Conservation (phyloP, 2,888 invertebrate species). For the Pammene fasciana region DNA sequence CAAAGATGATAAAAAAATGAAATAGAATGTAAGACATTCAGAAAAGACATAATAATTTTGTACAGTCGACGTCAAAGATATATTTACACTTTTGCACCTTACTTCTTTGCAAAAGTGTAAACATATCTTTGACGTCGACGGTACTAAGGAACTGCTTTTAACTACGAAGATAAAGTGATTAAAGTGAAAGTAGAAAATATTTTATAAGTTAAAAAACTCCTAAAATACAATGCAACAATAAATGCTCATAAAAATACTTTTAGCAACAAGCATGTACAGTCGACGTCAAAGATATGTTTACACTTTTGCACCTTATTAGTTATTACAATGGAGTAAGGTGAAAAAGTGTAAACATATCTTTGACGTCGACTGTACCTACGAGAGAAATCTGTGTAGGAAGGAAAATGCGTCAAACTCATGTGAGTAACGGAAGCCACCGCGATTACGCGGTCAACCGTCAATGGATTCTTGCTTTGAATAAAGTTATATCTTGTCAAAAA, state of each 20-base stretch:
- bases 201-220: conserved; percentile 54
- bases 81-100: too few species aligned
- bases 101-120: too few species aligned
- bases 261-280: conserved; percentile 53
- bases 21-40: too few species aligned
- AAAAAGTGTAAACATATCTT: too few species aligned
- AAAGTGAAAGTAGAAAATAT: conserved; percentile 46
- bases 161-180: conserved; percentile 41
- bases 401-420: conserved; percentile 55
- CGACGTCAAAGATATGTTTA: too few species aligned
- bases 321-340: too few species aligned
- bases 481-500: conserved; percentile 6
- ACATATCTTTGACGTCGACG: too few species aligned
- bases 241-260: conserved; percentile 54
- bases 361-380: too few species aligned
- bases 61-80: too few species aligned
- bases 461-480: conserved; percentile 3
- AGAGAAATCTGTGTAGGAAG: conserved; percentile 51
- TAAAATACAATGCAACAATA: conserved; percentile 53
- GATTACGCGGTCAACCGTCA: conserved; percentile 23
- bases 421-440: conserved; percentile 34
- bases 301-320: too few species aligned
- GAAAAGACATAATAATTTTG: too few species aligned
- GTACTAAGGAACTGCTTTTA: conserved; percentile 20
- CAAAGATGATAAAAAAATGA: background rate